Conservation (phyloP, 2,888 invertebrate genomes). For the Stratiomys singularior region DNA sequence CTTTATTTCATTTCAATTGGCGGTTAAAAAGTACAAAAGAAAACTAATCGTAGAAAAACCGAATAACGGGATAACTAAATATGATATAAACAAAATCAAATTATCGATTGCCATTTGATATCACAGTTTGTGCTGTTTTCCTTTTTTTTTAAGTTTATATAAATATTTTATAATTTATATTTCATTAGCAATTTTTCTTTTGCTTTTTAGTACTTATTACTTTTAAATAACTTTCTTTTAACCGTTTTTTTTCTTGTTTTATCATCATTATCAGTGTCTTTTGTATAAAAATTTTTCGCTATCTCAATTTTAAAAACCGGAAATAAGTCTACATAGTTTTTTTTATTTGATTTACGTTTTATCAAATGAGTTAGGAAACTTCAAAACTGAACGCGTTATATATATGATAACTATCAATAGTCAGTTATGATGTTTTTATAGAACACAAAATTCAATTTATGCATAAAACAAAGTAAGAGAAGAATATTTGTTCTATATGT, state of each 20-base stretch:
- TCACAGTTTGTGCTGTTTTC: constrained; percentile 44
- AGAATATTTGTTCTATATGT: no score
- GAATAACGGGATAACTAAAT: background rate
- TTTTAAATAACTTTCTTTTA: constrained; percentile 15
- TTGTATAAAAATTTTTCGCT: no score
- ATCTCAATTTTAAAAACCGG: constrained; percentile 1
- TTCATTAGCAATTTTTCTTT: constrained; percentile 9
- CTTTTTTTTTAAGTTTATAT: constrained; percentile 25
- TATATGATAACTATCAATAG: no score
- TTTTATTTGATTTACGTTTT: no score
- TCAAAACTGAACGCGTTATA: no score
- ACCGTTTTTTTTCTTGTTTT: background rate
- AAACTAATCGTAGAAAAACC: background rate
- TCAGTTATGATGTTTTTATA: no score
- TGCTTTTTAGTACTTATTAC: constrained; percentile 34
- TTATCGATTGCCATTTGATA: constrained; percentile 44
- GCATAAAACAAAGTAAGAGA: no score
- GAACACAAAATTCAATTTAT: no score
- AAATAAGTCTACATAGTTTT: background rate
- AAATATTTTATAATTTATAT: constrained; percentile 36
- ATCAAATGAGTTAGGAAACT: no score
- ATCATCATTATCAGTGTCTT: background rate
- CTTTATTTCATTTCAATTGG: no score
- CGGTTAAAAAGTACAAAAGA: no score
- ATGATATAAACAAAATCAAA: constrained; percentile 34